Evolutionary conservation across 1,140 invertebrate species (phyloP).

Genomic region (Tetragnatha versicolor): DNA sequence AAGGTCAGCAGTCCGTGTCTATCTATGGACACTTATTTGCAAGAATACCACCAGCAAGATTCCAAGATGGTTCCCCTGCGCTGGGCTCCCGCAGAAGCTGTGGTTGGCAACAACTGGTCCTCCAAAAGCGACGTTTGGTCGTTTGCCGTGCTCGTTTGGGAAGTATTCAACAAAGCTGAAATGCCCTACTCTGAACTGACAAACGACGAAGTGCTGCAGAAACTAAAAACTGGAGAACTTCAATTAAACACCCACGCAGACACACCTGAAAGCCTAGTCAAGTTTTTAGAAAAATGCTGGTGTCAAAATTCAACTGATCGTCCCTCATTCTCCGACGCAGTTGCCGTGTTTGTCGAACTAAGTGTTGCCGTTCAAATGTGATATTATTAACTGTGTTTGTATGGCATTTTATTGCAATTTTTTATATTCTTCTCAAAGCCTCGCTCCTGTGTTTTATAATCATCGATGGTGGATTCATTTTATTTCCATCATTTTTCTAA

Average conservation of each 20-base stretch:
- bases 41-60: conserved; percentile 60
- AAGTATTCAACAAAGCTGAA: conserved; percentile 86
- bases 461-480: no score
- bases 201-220: conserved; percentile 28
- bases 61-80: conserved; percentile 76
- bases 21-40: conserved; percentile 67
- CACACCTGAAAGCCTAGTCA: conserved; percentile 52
- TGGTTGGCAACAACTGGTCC: conserved; percentile 88
- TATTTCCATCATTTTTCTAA: no score
- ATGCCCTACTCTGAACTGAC: conserved; percentile 69
- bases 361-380: conserved; percentile 36
- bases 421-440: no score
- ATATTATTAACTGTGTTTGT: conserved; percentile 11
- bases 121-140: conserved; percentile 94
- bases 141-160: conserved; percentile 88
- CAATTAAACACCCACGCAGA: not conserved
- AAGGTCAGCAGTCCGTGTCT: conserved; percentile 85
- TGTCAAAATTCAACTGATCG: conserved; percentile 72
- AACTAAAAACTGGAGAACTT: conserved; percentile 16
- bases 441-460: no score
- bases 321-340: conserved; percentile 70
- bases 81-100: conserved; percentile 88
- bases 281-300: conserved; percentile 70
- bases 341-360: conserved; percentile 45
- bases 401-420: not conserved